These are phyloP conservation scores for Drosophila rubida DNA, from an alignment of 2,888 invertebrate genomes.

Conservation along the genomic window DNA sequence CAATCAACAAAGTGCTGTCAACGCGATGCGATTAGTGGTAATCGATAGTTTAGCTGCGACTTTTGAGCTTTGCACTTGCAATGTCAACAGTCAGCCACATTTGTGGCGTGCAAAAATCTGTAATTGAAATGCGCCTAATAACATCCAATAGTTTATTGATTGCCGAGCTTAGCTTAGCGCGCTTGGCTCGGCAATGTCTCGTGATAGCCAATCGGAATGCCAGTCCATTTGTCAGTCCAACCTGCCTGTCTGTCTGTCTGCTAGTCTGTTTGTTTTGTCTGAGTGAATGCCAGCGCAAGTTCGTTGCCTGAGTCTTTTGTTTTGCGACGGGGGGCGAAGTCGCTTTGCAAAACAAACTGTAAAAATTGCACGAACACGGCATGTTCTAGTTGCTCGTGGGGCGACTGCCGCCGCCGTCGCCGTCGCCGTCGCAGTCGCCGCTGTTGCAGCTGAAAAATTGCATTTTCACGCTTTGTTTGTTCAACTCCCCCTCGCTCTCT, in stretches of 20 bases:
- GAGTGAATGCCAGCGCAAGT: constrained; percentile 61
- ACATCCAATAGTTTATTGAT: neutral
- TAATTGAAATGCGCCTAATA: neutral
- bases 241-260: constrained; percentile 5
- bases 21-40: neutral
- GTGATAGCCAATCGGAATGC: constrained; percentile 38
- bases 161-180: neutral
- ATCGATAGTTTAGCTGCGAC: neutral
- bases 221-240: constrained; percentile 18
- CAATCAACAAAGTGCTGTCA: neutral
- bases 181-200: constrained; percentile 5
- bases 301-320: constrained; percentile 81
- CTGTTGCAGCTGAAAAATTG: constrained; percentile 66
- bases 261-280: constrained; percentile 13
- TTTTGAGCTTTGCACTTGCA: neutral
- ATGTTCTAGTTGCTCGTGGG: constrained; percentile 50
- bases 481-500: constrained; percentile 8
- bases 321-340: constrained; percentile 29
- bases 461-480: constrained; percentile 82
- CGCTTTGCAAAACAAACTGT: constrained; percentile 80
- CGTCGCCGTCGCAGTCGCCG: too few species aligned
- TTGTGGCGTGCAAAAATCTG: neutral
- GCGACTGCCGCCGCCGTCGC: too few species aligned
- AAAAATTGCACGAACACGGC: constrained; percentile 71
- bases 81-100: neutral